Evolutionary conservation across 2,797 vertebrate genomes (phyloP), one percentile per base, ranked within the genome.

Genomic region (Sternarchorhynchus goeldii): DNA sequence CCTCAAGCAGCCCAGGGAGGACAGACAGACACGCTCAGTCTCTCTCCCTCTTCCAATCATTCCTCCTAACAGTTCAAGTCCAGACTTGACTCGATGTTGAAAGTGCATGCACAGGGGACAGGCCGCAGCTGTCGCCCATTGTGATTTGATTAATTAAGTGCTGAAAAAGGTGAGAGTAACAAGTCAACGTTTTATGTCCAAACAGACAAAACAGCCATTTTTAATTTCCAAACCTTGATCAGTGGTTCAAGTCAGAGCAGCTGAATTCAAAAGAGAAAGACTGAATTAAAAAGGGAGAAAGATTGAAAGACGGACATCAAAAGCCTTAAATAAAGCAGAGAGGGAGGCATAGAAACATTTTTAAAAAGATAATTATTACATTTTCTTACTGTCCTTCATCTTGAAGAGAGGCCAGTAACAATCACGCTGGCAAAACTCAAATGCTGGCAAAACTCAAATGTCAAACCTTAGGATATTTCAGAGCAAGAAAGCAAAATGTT

Each of bases 1-100:
- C 77, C 82, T 75, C 45, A n/a, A 82, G 36, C 60, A 50, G 60
- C 78, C n/a, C 79, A 72, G 53, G n/a, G 25, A 63, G 65, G 45
- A 81, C 34, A 65, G 56, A 76, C 12, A 74, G 36, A 41, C 59
- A 7, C 14, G 21, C 72, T 41, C 20, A 45, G 10, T 18, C 32
- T 36, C 34, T 36, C 34, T 36, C 55, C 5, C 45, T 50, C 45
- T 50, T 12, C 3, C 10, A 50, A 50, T 50, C 45, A 50, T 50
- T 50, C 10, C 45, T 50, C 45, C 45, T 14, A 50, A 50, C 45
- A 50, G 45, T 50, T 50, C 45, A 50, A 12, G 45, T 50, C 45
- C 14, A 50, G 45, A 12, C 45, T 0, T 12, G 45, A 12, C 45
- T 25, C 25, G 25, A 25, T 25, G 10, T 14, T 50, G 45, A 12